Percentiles rank a stretch among this genome's conserved stretches.
phyloP scores from a whole-genome alignment of 2,113 vertebrate species.

The Heptranchias perlo region DNA sequence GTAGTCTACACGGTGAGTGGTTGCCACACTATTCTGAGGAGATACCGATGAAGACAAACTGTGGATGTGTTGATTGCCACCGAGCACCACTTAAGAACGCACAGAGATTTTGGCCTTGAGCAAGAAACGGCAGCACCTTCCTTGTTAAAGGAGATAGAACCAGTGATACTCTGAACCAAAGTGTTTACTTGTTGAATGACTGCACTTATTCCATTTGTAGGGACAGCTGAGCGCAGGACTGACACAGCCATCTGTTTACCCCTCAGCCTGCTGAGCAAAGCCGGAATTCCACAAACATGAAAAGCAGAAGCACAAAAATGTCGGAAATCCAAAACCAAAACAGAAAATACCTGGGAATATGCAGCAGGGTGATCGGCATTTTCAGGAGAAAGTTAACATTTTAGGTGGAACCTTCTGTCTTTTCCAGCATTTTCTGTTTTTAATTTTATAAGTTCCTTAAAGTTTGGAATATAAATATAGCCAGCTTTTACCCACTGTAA shows the following conservation, averaged over 20 bases:
- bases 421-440: neutral
- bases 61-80: neutral
- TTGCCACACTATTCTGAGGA: neutral
- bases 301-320: neutral
- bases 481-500: neutral
- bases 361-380: neutral
- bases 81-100: neutral
- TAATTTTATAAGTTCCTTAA: neutral
- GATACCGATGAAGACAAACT: neutral
- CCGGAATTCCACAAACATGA: neutral
- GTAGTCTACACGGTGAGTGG: neutral
- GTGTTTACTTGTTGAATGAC: neutral
- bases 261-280: neutral
- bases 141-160: neutral
- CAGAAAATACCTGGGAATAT: neutral
- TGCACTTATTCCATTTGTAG: neutral
- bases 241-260: neutral
- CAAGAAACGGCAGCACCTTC: neutral
- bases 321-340: neutral
- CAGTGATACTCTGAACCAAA: neutral
- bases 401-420: neutral
- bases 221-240: neutral
- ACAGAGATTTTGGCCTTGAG: neutral
- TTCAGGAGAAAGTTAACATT: neutral
- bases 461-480: neutral